A percentile compares a stretch with the other conserved stretches of the same genome.
These are phyloP conservation scores for Montipora foliosa DNA, from an alignment of 64 coral and sea anemone genomes.

Conservation along the genomic window DNA sequence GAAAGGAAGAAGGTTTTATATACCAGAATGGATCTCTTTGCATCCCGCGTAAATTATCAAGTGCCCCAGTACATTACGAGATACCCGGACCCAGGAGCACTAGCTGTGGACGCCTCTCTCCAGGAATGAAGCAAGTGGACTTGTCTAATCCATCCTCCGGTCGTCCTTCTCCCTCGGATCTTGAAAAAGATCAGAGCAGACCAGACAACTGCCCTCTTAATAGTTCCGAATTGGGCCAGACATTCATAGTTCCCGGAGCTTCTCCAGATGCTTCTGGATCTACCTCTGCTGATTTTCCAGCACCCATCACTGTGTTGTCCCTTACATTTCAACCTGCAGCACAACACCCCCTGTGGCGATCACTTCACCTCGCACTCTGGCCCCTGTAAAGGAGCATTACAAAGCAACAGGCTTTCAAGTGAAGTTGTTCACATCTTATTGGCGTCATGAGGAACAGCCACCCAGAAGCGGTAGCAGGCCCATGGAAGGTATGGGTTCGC, in stretches of 20 bases:
- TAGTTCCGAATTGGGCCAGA: slow-evolving; percentile 47
- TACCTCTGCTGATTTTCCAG: slow-evolving; percentile 27
- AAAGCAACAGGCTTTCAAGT: background rate
- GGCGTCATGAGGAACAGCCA: too few species aligned
- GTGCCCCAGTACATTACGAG: background rate
- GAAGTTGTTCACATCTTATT: background rate
- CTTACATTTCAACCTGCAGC: slow-evolving; percentile 26
- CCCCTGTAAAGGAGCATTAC: background rate
- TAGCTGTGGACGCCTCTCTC: too few species aligned
- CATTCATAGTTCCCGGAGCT: slow-evolving; percentile 48
- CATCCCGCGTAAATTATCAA: slow-evolving; percentile 46
- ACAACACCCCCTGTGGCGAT: background rate
- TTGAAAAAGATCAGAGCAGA: slow-evolving; percentile 52
- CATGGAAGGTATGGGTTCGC: background rate
- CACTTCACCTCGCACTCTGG: background rate
- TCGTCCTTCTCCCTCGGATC: slow-evolving; percentile 23
- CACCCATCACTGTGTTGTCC: background rate
- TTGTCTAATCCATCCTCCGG: slow-evolving; percentile 33
- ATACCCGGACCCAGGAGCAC: too few species aligned
- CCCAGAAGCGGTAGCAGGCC: too few species aligned
- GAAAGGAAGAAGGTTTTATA: too few species aligned
- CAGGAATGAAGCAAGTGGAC: slow-evolving; percentile 23
- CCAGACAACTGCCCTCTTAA: slow-evolving; percentile 32
- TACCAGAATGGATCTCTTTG: slow-evolving; percentile 53
- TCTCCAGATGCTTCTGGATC: slow-evolving; percentile 24